Conservation (phyloP, 1,140 invertebrate species). For the Scaptomyza graminum region DNA sequence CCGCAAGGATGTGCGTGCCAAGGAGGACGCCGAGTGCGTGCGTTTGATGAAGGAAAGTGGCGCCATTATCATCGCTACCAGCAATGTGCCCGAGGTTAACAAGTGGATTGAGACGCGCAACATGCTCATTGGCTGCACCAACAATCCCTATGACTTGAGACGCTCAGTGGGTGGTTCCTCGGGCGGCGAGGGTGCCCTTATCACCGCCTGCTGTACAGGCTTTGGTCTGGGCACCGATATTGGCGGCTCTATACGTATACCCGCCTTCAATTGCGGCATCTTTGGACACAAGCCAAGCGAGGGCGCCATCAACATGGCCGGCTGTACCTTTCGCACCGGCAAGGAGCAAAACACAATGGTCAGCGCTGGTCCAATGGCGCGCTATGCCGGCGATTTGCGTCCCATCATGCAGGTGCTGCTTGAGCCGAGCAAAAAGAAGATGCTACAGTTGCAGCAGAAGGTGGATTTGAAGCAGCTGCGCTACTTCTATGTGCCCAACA, state of each 20-base stretch:
- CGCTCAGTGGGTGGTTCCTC: slow-evolving; percentile 93
- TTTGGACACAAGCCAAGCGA: slow-evolving; percentile 95
- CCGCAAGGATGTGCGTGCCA: slow-evolving; percentile 85
- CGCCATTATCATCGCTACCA: slow-evolving; percentile 94
- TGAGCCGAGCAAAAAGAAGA: slow-evolving; percentile 61
- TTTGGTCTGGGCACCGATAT: slow-evolving; percentile 96
- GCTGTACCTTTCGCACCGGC: slow-evolving; percentile 86
- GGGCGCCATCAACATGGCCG: slow-evolving; percentile 86
- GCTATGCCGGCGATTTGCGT: slow-evolving; percentile 89
- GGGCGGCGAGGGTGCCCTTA: slow-evolving; percentile 90
- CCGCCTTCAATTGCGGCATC: slow-evolving; percentile 96
- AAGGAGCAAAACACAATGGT: slow-evolving; percentile 87
- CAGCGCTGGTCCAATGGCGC: slow-evolving; percentile 91
- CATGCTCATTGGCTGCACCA: slow-evolving; percentile 95
- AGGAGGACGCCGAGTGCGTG: slow-evolving; percentile 91
- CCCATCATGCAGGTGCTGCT: slow-evolving; percentile 87
- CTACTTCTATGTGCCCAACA: slow-evolving; percentile 91
- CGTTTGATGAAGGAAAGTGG: slow-evolving; percentile 90
- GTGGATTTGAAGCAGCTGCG: slow-evolving; percentile 89
- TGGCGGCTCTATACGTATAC: slow-evolving; percentile 97
- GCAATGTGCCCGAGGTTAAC: slow-evolving; percentile 95
- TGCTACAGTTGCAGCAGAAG: slow-evolving; percentile 83
- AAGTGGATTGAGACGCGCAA: slow-evolving; percentile 92
- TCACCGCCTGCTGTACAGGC: slow-evolving; percentile 91
- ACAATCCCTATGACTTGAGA: slow-evolving; percentile 95